Base-by-base conservation (phyloP, 2,888 invertebrate species). In the Dolomedes plantarius region DNA sequence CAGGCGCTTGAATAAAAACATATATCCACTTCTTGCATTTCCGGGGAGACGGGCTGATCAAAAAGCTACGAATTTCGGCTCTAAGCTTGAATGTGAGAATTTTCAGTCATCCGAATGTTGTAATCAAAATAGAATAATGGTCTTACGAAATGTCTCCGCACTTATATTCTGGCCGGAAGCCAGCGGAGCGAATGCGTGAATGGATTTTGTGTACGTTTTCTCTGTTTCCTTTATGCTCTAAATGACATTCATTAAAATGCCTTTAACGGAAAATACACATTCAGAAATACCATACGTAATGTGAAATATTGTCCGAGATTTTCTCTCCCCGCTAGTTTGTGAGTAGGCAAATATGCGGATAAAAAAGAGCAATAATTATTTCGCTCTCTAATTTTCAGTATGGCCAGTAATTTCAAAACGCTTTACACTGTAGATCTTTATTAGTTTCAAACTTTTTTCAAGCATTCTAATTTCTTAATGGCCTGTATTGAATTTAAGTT, bases 221-320 rank as follows among this genome's bases (percentile, higher is more conserved):
- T 56, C 23, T 16, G 56, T 23, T 23, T 23, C 56, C 56, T 23
- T 56, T 56, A 56, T 56, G 19, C 11, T 56, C 5, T 23, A 56
- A 56, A 56, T 56, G 56, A 23, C 56, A 56, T 56, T 56, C 56
- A 56, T 56, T 56, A 56, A 23, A 23, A 56, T 56, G 19, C 23
- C 56, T 56, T 56, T 23, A 23, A 56, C 19, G 23, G 56, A 56
- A 56, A 23, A 56, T 56, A 56, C 23, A 23, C 56, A 23, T 56
- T 23, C 23, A 16, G 5, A 16, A 23, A 56, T 56, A 56, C 23
- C 23, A 56, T 11, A 6, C 23, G 23, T 46, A 56, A 6, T 56
- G 56, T 23, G 56, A 23, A 56, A 56, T 23, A 56, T 23, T 23
- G 6, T 6, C 5, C 23, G 3, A 16, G 23, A 56, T 6, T 56